Base-by-base conservation (phyloP, 2,113 vertebrate genomes). In the Piaya cayana region DNA sequence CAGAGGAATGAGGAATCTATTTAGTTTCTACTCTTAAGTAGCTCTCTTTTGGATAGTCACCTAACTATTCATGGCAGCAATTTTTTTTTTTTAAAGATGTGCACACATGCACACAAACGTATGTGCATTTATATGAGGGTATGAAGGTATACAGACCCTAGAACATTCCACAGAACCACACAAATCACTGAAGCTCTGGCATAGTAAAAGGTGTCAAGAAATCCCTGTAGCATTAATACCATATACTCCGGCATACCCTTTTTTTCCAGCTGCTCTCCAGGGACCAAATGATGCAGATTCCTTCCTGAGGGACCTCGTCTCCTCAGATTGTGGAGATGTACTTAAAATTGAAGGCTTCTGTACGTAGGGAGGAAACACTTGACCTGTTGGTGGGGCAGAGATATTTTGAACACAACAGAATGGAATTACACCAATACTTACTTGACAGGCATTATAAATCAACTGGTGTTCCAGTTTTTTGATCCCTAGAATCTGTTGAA, bases 381-480 rank as follows among this genome's bases (percentile, higher is more conserved):
- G 62, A 82, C 42, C 32, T 47, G 26, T 15, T 8, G 11, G 42
- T 5, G 29, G 32, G 6, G 3, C 8, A 17, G 17, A 56, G 27
- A 26, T 32, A 75, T 9, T 83, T 17, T 62, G 63, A 76, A 88
- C 47, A 79, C 43, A 89, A 93, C 3, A 83, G 47, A 92, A 94
- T 5, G 0, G 0, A 94, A 39, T 64, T 32, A 84, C 47, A 88
- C 6, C 65, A 92, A 92, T 97, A 96, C 98, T 98, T 96, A 99
- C 99, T 98, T 99, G 99, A 86, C 99, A 99, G 70, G 99, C 99
- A 91, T 99, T 99, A 97, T 99, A 99, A 77, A 99, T 98, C 86
- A 99, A 98, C 93, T 99, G 99, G 86, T 99, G 99, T 74, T 99
- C 99, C 87, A 99, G 98, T 93, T 99, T 99, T 92, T 99, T 98